These are phyloP conservation scores for Simalia tracyae DNA, from an alignment of 2,797 vertebrate species.

Conservation along the genomic window DNA sequence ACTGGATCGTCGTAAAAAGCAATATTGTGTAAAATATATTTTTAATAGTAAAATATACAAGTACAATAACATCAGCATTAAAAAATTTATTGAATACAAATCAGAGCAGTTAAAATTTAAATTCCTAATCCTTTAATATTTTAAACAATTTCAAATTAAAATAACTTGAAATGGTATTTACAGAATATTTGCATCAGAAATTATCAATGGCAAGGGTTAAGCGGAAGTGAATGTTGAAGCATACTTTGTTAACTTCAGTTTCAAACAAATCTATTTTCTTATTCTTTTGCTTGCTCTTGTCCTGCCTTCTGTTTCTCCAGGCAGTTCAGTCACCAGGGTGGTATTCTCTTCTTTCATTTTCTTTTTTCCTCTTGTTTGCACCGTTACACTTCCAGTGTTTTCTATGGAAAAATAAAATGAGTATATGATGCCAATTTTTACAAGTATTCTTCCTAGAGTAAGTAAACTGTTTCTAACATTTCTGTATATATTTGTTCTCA, in stretches of 20 bases:
- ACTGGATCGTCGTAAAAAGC: not conserved
- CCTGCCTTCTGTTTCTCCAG: slow-evolving; percentile 29
- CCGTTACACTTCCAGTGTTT: not conserved
- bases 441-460: not conserved
- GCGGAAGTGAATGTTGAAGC: not conserved
- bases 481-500: too few relatives aligned
- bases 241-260: not conserved
- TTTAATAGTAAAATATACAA: slow-evolving; percentile 19
- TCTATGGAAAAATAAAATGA: slow-evolving; percentile 48
- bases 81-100: slow-evolving; percentile 41
- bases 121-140: not conserved
- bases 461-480: not conserved
- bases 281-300: slow-evolving; percentile 56
- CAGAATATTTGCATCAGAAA: slow-evolving; percentile 27
- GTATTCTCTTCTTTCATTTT: slow-evolving; percentile 33
- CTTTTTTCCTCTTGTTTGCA: slow-evolving; percentile 43
- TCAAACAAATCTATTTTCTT: slow-evolving; percentile 32
- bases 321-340: not conserved
- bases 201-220: not conserved
- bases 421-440: not conserved
- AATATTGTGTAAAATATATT: not conserved
- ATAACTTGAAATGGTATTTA: slow-evolving; percentile 53
- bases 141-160: slow-evolving; percentile 30
- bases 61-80: slow-evolving; percentile 32
- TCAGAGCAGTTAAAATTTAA: not conserved